Percentiles rank a stretch among this genome's conserved stretches.
Evolutionary conservation across 2,797 vertebrate genomes (phyloP).

Genomic region (Urosaurus nigricauda): DNA sequence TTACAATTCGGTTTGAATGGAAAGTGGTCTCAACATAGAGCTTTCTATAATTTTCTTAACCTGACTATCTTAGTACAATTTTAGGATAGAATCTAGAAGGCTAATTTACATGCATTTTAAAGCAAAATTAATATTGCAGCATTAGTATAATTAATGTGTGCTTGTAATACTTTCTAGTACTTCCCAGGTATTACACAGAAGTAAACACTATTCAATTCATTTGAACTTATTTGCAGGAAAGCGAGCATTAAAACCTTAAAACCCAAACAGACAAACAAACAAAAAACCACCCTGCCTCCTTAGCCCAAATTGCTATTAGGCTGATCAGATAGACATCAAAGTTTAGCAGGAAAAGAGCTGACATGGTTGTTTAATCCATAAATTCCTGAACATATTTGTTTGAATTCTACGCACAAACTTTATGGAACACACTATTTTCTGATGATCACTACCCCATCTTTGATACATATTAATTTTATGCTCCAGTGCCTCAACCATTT

Average conservation of each 20-base stretch:
- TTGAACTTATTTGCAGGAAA: neutral
- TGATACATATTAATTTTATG: conserved; percentile 75
- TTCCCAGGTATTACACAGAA: neutral
- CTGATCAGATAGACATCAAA: conserved; percentile 64
- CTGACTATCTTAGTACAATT: neutral
- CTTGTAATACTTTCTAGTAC: neutral
- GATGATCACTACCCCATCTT: conserved; percentile 67
- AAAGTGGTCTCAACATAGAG: neutral
- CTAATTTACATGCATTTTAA: neutral
- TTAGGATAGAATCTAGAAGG: neutral
- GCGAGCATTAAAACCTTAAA: neutral
- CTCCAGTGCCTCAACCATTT: conserved; percentile 70
- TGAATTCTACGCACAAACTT: conserved; percentile 72
- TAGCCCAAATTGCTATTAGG: conserved; percentile 32
- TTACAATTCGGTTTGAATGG: neutral
- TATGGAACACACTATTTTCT: conserved; percentile 69
- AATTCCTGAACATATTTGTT: conserved; percentile 61
- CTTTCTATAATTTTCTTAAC: neutral
- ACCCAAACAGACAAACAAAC: too few species aligned
- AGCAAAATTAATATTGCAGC: neutral
- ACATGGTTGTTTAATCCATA: conserved; percentile 59
- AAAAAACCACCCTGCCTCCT: neutral
- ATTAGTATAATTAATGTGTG: neutral
- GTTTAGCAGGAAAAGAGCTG: conserved; percentile 58
- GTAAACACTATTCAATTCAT: neutral